Evolutionary conservation across 2,797 vertebrate species (phyloP).

Genomic region (Bovichtus diacanthus): DNA sequence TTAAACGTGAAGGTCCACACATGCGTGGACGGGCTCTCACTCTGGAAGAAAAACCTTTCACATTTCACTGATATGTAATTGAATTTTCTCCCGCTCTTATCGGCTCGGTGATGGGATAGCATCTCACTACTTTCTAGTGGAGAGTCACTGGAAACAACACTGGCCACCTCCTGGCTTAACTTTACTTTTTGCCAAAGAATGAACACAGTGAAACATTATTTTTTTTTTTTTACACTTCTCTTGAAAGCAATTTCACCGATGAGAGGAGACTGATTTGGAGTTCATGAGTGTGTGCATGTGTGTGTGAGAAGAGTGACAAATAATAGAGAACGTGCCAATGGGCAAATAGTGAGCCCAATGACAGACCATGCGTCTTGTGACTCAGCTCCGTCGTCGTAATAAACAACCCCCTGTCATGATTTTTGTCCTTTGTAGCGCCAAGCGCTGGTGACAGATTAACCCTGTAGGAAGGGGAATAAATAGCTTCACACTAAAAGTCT

Average conservation of each 20-base stretch:
- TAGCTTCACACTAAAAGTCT: constrained; percentile 45
- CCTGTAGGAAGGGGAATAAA: constrained; percentile 39
- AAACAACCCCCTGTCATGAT: constrained; percentile 39
- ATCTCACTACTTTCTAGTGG: constrained; percentile 38
- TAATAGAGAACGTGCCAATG: constrained; percentile 54
- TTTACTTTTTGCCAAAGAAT: constrained; percentile 42
- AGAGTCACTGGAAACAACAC: constrained; percentile 42
- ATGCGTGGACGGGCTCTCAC: constrained; percentile 12
- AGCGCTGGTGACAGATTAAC: constrained; percentile 52
- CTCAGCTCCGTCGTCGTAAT: constrained; percentile 32
- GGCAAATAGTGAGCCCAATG: constrained; percentile 51
- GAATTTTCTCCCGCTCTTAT: constrained; percentile 60
- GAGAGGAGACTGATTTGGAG: constrained; percentile 62
- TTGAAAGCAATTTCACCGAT: constrained; percentile 75
- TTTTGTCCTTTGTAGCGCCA: constrained; percentile 25
- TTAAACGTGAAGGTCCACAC: constrained; percentile 41
- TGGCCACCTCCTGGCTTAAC: constrained; percentile 22
- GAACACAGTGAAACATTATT: constrained; percentile 41
- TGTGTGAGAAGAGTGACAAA: constrained; percentile 50
- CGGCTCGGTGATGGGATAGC: constrained; percentile 37
- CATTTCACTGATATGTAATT: constrained; percentile 70
- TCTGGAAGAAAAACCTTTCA: constrained; percentile 57
- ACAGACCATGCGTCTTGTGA: constrained; percentile 46
- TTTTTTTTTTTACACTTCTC: constrained; percentile 13
- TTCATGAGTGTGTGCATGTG: constrained; percentile 23